phyloP scores from a whole-genome alignment of 2,113 vertebrate genomes.

The Rhynchopsitta pachyrhyncha region DNA sequence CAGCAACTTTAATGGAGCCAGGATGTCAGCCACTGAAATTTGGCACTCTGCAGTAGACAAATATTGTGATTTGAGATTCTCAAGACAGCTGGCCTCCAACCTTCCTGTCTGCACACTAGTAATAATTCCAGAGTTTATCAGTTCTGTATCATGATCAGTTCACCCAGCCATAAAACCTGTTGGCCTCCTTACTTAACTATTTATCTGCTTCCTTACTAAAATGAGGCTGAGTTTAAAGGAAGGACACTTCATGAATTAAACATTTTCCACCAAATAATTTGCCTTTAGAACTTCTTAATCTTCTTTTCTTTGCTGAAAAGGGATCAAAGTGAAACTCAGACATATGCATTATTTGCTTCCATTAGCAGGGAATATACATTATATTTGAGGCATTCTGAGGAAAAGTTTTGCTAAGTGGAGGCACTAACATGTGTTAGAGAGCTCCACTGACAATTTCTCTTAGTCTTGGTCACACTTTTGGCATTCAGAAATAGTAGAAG shows the following conservation, averaged over 20 bases:
- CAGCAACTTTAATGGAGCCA: slow-evolving; percentile 58
- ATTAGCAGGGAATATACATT: slow-evolving; percentile 17
- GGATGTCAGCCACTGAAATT: slow-evolving; percentile 63
- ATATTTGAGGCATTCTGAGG: background rate
- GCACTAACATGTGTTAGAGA: background rate
- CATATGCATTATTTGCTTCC: slow-evolving; percentile 19
- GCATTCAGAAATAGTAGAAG: slow-evolving; percentile 32
- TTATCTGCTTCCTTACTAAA: background rate
- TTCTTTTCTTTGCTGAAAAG: slow-evolving; percentile 54
- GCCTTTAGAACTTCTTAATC: slow-evolving; percentile 52
- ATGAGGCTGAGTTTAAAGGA: slow-evolving; percentile 51
- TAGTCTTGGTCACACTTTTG: slow-evolving; percentile 4
- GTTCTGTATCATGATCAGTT: slow-evolving; percentile 44
- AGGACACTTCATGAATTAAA: slow-evolving; percentile 40
- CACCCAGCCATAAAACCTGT: slow-evolving; percentile 46
- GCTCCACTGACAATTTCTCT: slow-evolving; percentile 23
- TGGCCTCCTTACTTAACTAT: slow-evolving; percentile 35
- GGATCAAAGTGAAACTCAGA: background rate
- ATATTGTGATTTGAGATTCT: slow-evolving; percentile 63
- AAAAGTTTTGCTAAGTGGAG: background rate
- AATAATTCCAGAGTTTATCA: slow-evolving; percentile 59
- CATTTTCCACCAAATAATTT: slow-evolving; percentile 48
- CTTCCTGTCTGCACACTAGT: slow-evolving; percentile 55
- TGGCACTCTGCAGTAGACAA: slow-evolving; percentile 57
- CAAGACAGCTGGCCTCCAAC: slow-evolving; percentile 66